Evolutionary conservation across 2,888 invertebrate genomes (phyloP).

Genomic region (Acronicta leporina): DNA sequence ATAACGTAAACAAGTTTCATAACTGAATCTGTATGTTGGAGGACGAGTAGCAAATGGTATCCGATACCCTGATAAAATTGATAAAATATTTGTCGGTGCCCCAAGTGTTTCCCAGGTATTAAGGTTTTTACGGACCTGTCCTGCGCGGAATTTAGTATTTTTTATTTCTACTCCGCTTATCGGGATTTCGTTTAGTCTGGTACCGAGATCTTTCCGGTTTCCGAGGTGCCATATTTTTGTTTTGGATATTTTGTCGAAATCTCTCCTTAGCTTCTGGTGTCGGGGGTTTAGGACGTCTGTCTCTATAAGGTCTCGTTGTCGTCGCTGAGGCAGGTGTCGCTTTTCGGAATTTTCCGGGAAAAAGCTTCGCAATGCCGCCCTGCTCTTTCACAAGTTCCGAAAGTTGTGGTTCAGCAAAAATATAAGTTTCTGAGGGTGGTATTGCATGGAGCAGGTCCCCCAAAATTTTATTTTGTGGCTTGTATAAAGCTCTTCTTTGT

Average conservation of each 20-base stretch:
- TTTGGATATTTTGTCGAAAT: too few relatives aligned
- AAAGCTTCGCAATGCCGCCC: background rate
- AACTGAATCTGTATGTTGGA: conserved; percentile 1
- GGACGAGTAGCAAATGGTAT: conserved; percentile 4
- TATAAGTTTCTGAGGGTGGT: conserved; percentile 4
- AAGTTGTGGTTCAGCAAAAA: conserved; percentile 12
- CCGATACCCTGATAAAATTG: conserved; percentile 1
- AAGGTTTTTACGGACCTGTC: background rate
- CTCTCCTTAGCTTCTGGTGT: too few relatives aligned
- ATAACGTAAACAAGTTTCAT: background rate
- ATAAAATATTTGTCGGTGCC: too few relatives aligned
- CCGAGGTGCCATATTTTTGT: too few relatives aligned
- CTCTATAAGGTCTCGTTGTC: too few relatives aligned
- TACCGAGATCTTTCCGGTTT: too few relatives aligned
- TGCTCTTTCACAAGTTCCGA: conserved; percentile 11
- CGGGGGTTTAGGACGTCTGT: too few relatives aligned
- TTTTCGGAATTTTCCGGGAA: background rate
- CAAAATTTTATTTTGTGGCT: conserved; percentile 3
- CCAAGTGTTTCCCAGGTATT: too few relatives aligned
- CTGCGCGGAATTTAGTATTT: background rate
- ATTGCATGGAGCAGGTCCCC: conserved; percentile 5
- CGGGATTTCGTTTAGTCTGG: background rate
- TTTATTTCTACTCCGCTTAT: background rate
- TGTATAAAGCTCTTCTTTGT: conserved; percentile 3
- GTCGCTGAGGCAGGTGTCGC: background rate